Evolutionary conservation across 2,797 vertebrate genomes (phyloP), one percentile per base, ranked within the genome.

Genomic region (Helostoma temminkii): DNA sequence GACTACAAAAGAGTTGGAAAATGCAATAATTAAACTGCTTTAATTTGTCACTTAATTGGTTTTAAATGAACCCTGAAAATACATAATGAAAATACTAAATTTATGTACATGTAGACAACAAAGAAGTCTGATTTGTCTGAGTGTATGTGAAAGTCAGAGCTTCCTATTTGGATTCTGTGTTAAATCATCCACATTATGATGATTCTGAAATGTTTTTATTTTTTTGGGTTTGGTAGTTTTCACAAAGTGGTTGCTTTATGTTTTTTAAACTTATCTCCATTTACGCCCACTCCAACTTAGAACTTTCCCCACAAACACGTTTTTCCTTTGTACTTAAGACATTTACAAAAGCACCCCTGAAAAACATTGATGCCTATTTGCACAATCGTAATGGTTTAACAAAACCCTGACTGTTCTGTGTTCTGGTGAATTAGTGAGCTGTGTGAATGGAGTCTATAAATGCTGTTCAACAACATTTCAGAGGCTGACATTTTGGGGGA

Each of bases 361-460:
- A 47, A 52, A 61, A 6, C 22, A 30, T 28, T 19, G 22, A 76
- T 49, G 25, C 30, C 9, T 11, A 43, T n/a, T 74, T 66, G 77
- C 83, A 90, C 78, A 84, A 28, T 57, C n/a, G 42, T 72, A 30
- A 39, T 21, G 50, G 21, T 58, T 69, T 37, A 46, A 42, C 15
- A 11, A 57, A 66, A 36, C 28, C 46, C 47, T 46, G 32, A 66
- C 58, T 76, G 64, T 76, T 70, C 18, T 55, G 32, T 70, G 18
- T 55, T 32, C 9, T 69, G 8, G 19, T 70, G 52, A 45, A 26
- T 11, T 32, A 2, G 21, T 65, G 66, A 14, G 34, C 18, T 21
- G 12, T 56, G 47, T 66, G 48, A 77, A 56, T 50, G 34, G 49
- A 66, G 45, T 21, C 50, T 21, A 28, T 45, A 24, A 15, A 47